Conservation (phyloP, 2,888 invertebrate species). For the Rhorus exstirpatorius region DNA sequence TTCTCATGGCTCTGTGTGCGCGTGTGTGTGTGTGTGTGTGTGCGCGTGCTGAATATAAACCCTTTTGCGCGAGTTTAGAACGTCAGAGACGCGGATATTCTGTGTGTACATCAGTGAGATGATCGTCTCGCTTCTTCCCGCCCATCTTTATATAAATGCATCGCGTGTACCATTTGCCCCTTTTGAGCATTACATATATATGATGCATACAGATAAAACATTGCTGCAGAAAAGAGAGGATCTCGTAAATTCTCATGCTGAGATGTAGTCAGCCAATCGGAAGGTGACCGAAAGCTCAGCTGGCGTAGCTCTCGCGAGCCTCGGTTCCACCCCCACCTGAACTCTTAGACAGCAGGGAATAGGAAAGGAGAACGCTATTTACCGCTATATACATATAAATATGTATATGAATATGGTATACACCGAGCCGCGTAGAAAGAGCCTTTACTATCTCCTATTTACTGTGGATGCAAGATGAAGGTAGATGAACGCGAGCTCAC, state of each 20-base stretch:
- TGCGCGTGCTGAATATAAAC: slow-evolving; percentile 23
- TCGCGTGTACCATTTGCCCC: slow-evolving; percentile 15
- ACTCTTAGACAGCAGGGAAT: slow-evolving; percentile 39
- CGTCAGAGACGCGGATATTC: slow-evolving; percentile 25
- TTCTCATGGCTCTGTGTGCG: background rate
- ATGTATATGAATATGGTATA: background rate
- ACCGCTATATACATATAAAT: slow-evolving; percentile 71
- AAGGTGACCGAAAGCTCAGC: slow-evolving; percentile 68
- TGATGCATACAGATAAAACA: background rate
- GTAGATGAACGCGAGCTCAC: slow-evolving; percentile 48
- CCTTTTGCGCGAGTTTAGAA: background rate
- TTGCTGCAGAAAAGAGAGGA: slow-evolving; percentile 55
- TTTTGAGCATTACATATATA: slow-evolving; percentile 21
- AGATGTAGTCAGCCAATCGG: slow-evolving; percentile 62
- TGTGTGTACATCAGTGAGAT: no score
- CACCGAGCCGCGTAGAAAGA: slow-evolving; percentile 36
- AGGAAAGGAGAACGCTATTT: slow-evolving; percentile 79
- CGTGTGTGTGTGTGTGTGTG: slow-evolving; percentile 10
- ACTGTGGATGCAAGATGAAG: slow-evolving; percentile 48
- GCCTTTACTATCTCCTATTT: slow-evolving; percentile 36
- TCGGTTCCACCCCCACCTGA: slow-evolving; percentile 69
- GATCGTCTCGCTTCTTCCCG: slow-evolving; percentile 23
- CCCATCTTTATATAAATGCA: slow-evolving; percentile 27
- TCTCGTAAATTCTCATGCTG: slow-evolving; percentile 34
- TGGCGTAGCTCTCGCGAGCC: slow-evolving; percentile 70